phyloP scores from a whole-genome alignment of 2,797 vertebrate genomes.

The Avahi laniger region DNA sequence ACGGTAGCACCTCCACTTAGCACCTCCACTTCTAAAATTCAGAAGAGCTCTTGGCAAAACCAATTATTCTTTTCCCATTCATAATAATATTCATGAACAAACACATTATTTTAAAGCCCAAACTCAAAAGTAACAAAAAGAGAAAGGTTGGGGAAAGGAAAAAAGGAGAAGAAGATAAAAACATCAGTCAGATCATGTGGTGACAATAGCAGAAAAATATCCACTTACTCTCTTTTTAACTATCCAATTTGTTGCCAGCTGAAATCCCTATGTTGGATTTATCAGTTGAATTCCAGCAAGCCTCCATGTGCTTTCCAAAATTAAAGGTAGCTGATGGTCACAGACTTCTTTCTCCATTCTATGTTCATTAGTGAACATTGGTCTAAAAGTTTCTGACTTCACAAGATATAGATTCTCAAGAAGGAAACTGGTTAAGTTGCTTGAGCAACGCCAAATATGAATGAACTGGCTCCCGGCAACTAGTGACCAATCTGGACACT shows the following conservation, averaged over 20 bases:
- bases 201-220: background rate
- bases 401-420: background rate
- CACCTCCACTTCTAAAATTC: background rate
- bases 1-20: background rate
- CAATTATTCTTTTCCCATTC: background rate
- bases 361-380: background rate
- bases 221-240: background rate
- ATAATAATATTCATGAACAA: constrained; percentile 6
- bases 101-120: background rate
- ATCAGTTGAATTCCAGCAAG: background rate
- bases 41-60: background rate
- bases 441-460: background rate
- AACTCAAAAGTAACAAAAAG: background rate
- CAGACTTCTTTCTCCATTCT: background rate
- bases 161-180: background rate
- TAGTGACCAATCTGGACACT: background rate
- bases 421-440: background rate
- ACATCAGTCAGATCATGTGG: background rate
- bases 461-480: background rate
- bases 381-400: background rate
- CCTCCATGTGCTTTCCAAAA: background rate
- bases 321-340: background rate
- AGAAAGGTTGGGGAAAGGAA: background rate
- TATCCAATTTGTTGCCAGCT: background rate
- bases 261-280: background rate